A percentile compares a stretch with the other conserved stretches of the same genome.
These are phyloP conservation scores for Dicentrarchus labrax DNA, from an alignment of 2,113 vertebrate species.

Conservation along the genomic window DNA sequence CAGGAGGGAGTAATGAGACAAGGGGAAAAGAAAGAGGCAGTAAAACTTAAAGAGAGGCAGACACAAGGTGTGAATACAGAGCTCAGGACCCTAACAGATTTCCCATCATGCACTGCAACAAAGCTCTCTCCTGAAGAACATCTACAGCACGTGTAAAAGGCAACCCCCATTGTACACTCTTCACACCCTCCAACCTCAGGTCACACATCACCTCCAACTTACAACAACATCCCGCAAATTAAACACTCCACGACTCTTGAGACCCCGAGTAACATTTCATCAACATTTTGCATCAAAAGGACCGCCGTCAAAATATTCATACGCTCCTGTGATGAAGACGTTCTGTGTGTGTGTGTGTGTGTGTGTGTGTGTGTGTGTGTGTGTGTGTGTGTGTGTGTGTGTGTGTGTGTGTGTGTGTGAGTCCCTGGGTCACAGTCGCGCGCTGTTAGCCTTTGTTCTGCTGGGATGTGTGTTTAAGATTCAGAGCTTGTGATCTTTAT, in stretches of 20 bases:
- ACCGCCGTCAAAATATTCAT: constrained; percentile 11
- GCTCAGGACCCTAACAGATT: constrained; percentile 10
- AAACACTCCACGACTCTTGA: constrained; percentile 6
- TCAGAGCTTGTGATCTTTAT: constrained; percentile 74
- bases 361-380: no score
- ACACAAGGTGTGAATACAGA: constrained; percentile 41
- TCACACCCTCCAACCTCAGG: constrained; percentile 5
- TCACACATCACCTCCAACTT: background rate
- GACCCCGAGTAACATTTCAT: background rate
- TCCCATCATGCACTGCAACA: constrained; percentile 34
- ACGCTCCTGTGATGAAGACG: constrained; percentile 41
- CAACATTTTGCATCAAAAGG: constrained; percentile 31
- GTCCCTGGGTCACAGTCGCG: constrained; percentile 38
- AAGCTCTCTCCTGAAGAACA: background rate
- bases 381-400: no score
- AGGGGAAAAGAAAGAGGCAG: constrained; percentile 17
- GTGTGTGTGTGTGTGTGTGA: background rate
- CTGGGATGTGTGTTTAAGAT: constrained; percentile 75
- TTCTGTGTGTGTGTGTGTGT: background rate
- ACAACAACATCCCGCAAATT: constrained; percentile 8
- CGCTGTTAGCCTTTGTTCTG: constrained; percentile 69
- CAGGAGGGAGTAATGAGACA: constrained; percentile 23
- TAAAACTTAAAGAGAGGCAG: constrained; percentile 32
- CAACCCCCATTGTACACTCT: background rate
- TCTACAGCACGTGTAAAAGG: background rate